Conservation (phyloP, 2,888 invertebrate species). For the Cataglyphis livida region DNA sequence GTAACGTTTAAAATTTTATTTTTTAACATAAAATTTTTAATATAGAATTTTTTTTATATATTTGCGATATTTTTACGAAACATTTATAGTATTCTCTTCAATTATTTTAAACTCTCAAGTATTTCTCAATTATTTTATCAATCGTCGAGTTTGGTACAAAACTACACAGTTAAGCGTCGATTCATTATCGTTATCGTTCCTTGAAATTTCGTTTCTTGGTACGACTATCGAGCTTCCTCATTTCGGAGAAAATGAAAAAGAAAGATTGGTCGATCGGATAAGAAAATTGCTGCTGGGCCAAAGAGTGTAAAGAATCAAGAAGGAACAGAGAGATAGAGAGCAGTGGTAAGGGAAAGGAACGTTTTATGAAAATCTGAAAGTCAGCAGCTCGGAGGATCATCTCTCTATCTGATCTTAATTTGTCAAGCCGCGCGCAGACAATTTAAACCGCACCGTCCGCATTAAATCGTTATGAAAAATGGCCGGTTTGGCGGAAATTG, state of each 20-base stretch:
- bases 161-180: background rate
- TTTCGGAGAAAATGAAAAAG: constrained; percentile 31
- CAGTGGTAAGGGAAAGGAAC: constrained; percentile 62
- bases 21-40: background rate
- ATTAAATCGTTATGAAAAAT: constrained; percentile 71
- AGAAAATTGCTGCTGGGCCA: constrained; percentile 78
- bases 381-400: constrained; percentile 83
- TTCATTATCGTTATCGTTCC: background rate
- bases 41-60: background rate
- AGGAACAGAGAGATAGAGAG: constrained; percentile 50
- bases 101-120: background rate
- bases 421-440: constrained; percentile 79
- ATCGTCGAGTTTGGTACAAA: background rate
- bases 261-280: constrained; percentile 74
- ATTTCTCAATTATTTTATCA: background rate
- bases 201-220: constrained; percentile 7
- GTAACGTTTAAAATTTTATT: background rate
- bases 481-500: constrained; percentile 40
- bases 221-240: background rate
- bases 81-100: background rate
- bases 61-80: background rate
- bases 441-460: constrained; percentile 71
- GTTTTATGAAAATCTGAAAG: constrained; percentile 82
- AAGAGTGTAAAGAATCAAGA: constrained; percentile 51
- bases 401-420: constrained; percentile 84